Conservation (phyloP, 2,113 vertebrate species). For the Lepisosteus osseus region DNA sequence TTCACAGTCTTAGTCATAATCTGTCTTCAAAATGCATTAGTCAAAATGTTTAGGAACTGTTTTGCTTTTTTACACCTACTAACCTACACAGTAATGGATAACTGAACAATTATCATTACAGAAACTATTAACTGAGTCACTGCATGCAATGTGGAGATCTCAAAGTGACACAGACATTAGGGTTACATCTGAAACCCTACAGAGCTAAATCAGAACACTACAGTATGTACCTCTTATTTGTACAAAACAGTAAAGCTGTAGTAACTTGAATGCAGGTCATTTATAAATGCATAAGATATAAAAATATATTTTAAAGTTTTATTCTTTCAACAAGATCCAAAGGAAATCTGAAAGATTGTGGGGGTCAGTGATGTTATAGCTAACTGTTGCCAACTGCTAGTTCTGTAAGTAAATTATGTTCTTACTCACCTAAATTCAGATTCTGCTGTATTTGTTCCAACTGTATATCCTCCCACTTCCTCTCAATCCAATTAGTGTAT, state of each 20-base stretch:
- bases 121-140: not conserved
- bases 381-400: not conserved
- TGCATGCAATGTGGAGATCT: not conserved
- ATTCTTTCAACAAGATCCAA: too few species aligned
- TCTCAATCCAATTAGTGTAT: constrained; percentile 59
- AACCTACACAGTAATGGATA: not conserved
- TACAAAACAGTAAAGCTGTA: too few species aligned
- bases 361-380: too few species aligned
- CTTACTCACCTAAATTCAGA: constrained; percentile 9
- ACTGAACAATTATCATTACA: not conserved
- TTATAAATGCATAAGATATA: too few species aligned
- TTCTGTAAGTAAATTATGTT: too few species aligned
- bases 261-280: too few species aligned
- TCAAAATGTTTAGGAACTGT: too few species aligned
- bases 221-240: too few species aligned
- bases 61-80: not conserved
- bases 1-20: too few species aligned
- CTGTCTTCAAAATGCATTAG: too few species aligned
- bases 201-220: not conserved
- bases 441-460: constrained; percentile 37
- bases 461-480: constrained; percentile 58
- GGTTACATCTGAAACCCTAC: not conserved
- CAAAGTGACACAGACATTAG: not conserved
- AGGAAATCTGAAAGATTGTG: too few species aligned
- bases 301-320: too few species aligned